Percentiles rank a stretch among this genome's conserved stretches.
phyloP scores from a whole-genome alignment of 1,140 invertebrate species.

The Orchestia grillus region DNA sequence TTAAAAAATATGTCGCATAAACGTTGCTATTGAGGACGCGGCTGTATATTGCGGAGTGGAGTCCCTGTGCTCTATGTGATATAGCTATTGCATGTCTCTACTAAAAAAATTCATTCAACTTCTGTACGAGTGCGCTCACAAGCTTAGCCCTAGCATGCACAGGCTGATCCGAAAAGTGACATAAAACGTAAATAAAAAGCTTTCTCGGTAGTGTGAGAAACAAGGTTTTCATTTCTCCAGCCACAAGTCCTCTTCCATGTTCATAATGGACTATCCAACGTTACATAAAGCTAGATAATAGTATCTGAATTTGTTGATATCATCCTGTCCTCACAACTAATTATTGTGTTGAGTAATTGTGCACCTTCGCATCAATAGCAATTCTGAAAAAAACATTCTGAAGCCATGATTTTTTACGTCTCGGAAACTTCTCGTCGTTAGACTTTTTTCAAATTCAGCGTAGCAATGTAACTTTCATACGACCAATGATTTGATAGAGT shows the following conservation, averaged over 20 bases:
- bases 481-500: too few relatives aligned
- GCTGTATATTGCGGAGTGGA: background rate
- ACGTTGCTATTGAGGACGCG: background rate
- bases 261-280: background rate
- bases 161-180: background rate
- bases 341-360: too few relatives aligned
- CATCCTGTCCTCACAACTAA: too few relatives aligned
- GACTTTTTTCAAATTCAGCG: too few relatives aligned
- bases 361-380: too few relatives aligned
- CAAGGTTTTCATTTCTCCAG: background rate
- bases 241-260: background rate
- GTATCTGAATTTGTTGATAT: too few relatives aligned
- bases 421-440: too few relatives aligned
- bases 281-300: background rate
- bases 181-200: background rate
- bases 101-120: background rate
- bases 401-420: too few relatives aligned
- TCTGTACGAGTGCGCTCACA: background rate
- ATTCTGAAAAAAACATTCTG: too few relatives aligned
- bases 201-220: background rate
- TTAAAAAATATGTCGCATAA: background rate
- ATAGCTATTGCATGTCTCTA: background rate
- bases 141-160: background rate
- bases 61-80: background rate
- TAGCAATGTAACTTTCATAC: too few relatives aligned